phyloP scores from a whole-genome alignment of 1,140 invertebrate species.

The Sinella curviseta region DNA sequence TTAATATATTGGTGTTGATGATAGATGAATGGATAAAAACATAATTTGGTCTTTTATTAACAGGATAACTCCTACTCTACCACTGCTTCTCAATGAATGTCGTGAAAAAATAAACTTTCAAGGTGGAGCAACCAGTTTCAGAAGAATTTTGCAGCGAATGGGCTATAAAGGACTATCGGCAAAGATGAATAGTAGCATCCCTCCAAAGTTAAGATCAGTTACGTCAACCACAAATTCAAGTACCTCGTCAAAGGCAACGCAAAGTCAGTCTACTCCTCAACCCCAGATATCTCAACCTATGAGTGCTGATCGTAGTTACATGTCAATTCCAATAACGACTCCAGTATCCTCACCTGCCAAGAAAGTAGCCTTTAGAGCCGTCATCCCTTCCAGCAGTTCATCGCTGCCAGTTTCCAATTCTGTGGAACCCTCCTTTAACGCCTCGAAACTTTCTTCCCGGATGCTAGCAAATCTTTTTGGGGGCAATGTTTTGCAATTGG shows the following conservation, averaged over 20 bases:
- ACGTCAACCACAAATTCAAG: not conserved
- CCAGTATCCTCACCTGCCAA: not conserved
- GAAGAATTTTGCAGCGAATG: constrained; percentile 43
- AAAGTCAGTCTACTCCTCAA: not conserved
- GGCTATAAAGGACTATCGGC: constrained; percentile 39
- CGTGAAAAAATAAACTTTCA: constrained; percentile 43
- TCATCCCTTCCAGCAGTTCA: not conserved
- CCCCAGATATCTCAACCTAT: not conserved
- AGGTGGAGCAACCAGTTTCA: constrained; percentile 44
- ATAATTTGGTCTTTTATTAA: constrained; percentile 15
- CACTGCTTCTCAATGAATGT: constrained; percentile 39
- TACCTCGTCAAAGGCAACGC: not conserved
- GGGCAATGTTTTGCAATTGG: not conserved
- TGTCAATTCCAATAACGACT: not conserved
- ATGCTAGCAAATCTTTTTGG: not conserved
- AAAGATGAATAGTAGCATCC: not conserved
- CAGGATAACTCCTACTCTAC: constrained; percentile 43
- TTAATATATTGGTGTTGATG: not conserved
- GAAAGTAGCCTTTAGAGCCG: not conserved
- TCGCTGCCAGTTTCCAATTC: too few species aligned
- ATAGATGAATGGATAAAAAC: not conserved
- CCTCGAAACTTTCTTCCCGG: not conserved
- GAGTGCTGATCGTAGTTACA: not conserved
- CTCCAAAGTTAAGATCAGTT: not conserved
- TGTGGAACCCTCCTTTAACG: too few species aligned